phyloP scores from a whole-genome alignment of 2,888 invertebrate species.

The Coremacera marginata region DNA sequence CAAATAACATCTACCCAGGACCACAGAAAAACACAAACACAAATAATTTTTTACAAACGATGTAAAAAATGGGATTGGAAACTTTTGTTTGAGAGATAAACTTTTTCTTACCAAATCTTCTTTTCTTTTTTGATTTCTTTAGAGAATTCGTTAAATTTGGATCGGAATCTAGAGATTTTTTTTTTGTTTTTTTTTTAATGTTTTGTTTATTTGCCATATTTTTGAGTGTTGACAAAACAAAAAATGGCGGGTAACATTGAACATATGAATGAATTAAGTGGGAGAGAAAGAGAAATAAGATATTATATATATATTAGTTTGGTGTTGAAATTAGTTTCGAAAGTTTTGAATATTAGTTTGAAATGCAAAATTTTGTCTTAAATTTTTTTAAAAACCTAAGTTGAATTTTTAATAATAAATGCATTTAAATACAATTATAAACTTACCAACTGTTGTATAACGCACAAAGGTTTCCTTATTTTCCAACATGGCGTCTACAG shows the following conservation, averaged over 20 bases:
- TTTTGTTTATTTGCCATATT: constrained; percentile 20
- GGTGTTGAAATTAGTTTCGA: constrained; percentile 38
- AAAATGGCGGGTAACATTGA: constrained; percentile 34
- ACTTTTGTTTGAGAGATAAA: neutral
- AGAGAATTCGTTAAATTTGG: constrained; percentile 68
- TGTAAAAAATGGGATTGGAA: neutral
- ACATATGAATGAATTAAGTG: constrained; percentile 22
- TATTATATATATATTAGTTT: constrained; percentile 45
- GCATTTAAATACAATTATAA: neutral
- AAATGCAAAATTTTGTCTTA: constrained; percentile 1
- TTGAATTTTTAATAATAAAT: neutral
- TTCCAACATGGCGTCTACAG: constrained; percentile 98
- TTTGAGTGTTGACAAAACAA: constrained; percentile 42
- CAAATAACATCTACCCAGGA: neutral
- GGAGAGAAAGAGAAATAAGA: constrained; percentile 52
- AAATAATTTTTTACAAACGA: neutral
- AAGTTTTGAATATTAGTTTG: constrained; percentile 16
- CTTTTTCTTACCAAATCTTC: constrained; percentile 68
- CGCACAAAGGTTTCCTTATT: constrained; percentile 96
- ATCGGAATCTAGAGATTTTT: constrained; percentile 61
- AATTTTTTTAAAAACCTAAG: neutral
- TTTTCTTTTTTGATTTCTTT: constrained; percentile 69
- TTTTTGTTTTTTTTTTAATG: constrained; percentile 25
- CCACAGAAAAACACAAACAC: constrained; percentile 1
- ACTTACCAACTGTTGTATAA: constrained; percentile 95